A percentile compares a stretch with the other conserved stretches of the same genome.
phyloP scores from a whole-genome alignment of 2,797 vertebrate genomes.

The Alouatta caraya region DNA sequence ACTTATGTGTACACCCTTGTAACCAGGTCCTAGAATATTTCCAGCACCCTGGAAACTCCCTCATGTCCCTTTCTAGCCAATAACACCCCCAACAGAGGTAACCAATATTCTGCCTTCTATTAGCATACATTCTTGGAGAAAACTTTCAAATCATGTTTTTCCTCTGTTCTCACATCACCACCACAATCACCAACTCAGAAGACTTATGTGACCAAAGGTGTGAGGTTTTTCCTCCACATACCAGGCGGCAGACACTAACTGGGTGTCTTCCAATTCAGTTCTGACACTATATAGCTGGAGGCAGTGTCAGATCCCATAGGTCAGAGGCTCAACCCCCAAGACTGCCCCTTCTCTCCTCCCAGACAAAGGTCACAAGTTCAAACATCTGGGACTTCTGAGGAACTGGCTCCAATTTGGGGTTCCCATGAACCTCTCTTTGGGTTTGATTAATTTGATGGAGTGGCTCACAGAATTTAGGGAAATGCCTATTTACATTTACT shows the following conservation, averaged over 20 bases:
- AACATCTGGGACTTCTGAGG: not conserved
- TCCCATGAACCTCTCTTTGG: not conserved
- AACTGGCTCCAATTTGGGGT: not conserved
- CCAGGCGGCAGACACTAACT: not conserved
- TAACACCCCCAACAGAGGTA: not conserved
- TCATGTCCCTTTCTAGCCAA: not conserved
- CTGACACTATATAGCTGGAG: not conserved
- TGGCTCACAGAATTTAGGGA: not conserved
- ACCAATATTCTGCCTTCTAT: not conserved
- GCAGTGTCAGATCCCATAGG: not conserved
- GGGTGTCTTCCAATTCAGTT: not conserved
- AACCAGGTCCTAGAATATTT: not conserved
- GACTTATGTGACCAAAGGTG: not conserved
- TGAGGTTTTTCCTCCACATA: not conserved
- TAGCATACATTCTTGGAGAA: not conserved
- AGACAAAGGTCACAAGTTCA: not conserved
- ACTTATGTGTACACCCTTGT: not conserved
- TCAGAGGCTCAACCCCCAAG: not conserved
- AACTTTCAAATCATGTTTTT: no score
- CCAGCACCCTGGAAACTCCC: not conserved
- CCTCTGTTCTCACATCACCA: not conserved
- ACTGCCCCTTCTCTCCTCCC: not conserved
- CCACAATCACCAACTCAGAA: not conserved
- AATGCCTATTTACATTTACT: not conserved
- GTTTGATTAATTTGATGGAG: not conserved